Evolutionary conservation across 2,113 vertebrate species (phyloP).

Genomic region (Crocuta crocuta): DNA sequence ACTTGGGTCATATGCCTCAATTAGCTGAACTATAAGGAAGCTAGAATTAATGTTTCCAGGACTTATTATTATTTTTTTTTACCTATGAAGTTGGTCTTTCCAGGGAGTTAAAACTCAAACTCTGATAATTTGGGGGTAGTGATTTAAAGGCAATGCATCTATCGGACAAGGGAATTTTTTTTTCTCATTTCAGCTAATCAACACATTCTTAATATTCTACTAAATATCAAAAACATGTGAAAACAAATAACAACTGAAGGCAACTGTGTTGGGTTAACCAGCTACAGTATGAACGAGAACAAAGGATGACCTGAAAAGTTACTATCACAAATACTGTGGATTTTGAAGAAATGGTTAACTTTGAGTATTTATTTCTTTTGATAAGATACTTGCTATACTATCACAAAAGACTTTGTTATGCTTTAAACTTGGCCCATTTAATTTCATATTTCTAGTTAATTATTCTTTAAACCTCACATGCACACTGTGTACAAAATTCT

Average conservation of each 20-base stretch:
- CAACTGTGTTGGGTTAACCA: not conserved
- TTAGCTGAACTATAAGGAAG: conserved; percentile 49
- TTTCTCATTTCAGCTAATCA: not conserved
- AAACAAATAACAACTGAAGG: not conserved
- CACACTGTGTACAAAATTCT: not conserved
- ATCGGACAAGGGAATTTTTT: not conserved
- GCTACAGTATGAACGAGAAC: not conserved
- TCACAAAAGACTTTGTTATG: not conserved
- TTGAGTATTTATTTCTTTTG: not conserved
- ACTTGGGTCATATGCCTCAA: conserved; percentile 69
- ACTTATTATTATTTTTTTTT: conserved; percentile 5
- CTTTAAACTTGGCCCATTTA: not conserved
- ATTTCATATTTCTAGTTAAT: conserved; percentile 6
- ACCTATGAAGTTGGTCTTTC: not conserved
- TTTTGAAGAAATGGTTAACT: conserved; percentile 7
- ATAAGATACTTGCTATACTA: not conserved
- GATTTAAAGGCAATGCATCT: not conserved
- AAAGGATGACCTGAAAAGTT: not conserved
- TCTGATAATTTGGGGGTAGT: not conserved
- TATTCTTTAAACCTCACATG: not conserved
- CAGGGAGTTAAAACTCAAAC: not conserved
- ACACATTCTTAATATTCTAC: not conserved
- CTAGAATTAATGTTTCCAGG: conserved; percentile 43
- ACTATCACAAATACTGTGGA: not conserved
- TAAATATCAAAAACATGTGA: not conserved